These are phyloP conservation scores for Drosophila virilis DNA, from an alignment of 1,140 invertebrate species.

Conservation along the genomic window DNA sequence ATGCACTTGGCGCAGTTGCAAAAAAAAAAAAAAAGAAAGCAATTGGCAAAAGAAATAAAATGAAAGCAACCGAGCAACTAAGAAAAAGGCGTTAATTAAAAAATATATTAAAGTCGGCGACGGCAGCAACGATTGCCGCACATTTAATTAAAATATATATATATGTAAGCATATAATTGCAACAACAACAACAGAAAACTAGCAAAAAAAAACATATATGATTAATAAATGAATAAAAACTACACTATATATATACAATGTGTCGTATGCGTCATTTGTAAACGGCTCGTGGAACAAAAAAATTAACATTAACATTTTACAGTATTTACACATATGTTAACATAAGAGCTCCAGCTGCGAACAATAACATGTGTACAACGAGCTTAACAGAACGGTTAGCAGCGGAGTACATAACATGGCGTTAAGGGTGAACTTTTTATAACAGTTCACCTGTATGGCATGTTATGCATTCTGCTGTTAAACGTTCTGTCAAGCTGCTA, in stretches of 20 bases:
- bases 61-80: conserved; percentile 56
- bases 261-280: conserved; percentile 12
- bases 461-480: no score
- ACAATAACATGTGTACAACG: no score
- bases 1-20: conserved; percentile 54
- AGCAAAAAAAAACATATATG: conserved; percentile 8
- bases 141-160: conserved; percentile 76
- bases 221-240: conserved; percentile 3
- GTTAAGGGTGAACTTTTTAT: no score
- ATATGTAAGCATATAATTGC: conserved; percentile 13
- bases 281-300: background rate
- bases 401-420: no score
- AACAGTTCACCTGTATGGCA: no score
- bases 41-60: conserved; percentile 40
- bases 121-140: conserved; percentile 44
- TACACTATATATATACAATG: background rate
- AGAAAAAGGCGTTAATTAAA: conserved; percentile 78
- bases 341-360: no score
- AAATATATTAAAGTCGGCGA: conserved; percentile 60
- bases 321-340: background rate
- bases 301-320: background rate
- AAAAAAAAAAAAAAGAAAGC: conserved; percentile 42
- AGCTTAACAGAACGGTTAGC: no score
- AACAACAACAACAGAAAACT: conserved; percentile 25
- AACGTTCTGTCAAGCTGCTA: no score